Percentiles rank a stretch among this genome's conserved stretches.
These are phyloP conservation scores for Nansenia antarctica DNA, from an alignment of 2,113 vertebrate genomes.

Conservation along the genomic window DNA sequence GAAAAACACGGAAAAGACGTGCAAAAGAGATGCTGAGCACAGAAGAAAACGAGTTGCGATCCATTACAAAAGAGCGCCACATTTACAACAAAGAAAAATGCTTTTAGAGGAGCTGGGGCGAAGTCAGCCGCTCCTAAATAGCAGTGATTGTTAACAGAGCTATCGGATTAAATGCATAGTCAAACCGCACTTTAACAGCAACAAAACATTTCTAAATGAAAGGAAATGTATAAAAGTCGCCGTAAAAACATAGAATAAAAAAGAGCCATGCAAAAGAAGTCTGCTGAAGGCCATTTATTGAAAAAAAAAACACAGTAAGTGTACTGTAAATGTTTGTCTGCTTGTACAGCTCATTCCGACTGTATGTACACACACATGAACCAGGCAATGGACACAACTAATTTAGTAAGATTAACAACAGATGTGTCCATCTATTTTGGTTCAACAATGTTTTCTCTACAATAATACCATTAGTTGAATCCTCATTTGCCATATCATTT, in stretches of 20 bases:
- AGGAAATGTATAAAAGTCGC: slow-evolving; percentile 60
- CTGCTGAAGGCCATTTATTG: slow-evolving; percentile 38
- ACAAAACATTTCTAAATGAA: slow-evolving; percentile 65
- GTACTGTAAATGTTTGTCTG: slow-evolving; percentile 56
- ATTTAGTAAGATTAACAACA: slow-evolving; percentile 67
- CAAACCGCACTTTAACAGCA: slow-evolving; percentile 57
- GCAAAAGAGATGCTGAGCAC: slow-evolving; percentile 21
- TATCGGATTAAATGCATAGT: slow-evolving; percentile 59
- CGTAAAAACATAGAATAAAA: no score
- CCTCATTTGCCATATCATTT: slow-evolving; percentile 62
- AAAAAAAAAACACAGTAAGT: slow-evolving; percentile 56
- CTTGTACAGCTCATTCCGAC: slow-evolving; percentile 45
- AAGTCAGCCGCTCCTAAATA: slow-evolving; percentile 52
- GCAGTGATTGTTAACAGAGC: slow-evolving; percentile 67
- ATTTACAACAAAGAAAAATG: slow-evolving; percentile 59
- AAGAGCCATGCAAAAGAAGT: slow-evolving; percentile 38
- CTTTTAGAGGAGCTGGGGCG: slow-evolving; percentile 49
- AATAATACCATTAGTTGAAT: slow-evolving; percentile 65
- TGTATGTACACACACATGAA: slow-evolving; percentile 39
- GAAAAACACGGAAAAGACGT: no score
- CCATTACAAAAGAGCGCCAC: slow-evolving; percentile 58
- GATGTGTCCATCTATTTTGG: slow-evolving; percentile 64
- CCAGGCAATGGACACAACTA: slow-evolving; percentile 64
- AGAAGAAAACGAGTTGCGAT: slow-evolving; percentile 54
- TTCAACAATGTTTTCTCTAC: slow-evolving; percentile 54